Conservation (phyloP, 2,113 vertebrate genomes). For the Catharus bicknelli region DNA sequence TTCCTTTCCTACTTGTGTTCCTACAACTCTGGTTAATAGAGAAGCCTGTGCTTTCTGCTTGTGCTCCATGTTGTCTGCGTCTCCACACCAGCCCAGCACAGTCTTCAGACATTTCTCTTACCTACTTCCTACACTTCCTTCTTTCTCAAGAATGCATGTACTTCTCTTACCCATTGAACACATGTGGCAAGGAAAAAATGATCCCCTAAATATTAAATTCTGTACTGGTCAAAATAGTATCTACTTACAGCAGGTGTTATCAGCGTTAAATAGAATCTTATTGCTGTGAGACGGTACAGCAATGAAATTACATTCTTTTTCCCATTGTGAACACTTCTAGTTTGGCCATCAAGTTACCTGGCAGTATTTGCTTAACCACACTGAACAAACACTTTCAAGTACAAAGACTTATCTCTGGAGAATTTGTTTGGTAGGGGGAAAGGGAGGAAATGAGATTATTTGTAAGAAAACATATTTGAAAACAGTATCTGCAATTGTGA, state of each 20-base stretch:
- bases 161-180: neutral
- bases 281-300: neutral
- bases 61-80: rapidly evolving
- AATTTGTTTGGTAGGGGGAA: neutral
- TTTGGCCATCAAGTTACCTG: rapidly evolving
- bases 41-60: neutral
- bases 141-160: neutral
- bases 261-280: neutral
- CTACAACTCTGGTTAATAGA: neutral
- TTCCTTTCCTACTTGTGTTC: neutral
- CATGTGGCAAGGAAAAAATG: neutral
- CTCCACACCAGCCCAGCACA: rapidly evolving
- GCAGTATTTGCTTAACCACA: neutral
- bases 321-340: neutral
- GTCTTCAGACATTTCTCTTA: neutral
- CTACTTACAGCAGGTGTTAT: neutral
- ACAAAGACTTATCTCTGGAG: neutral
- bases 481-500: neutral
- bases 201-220: neutral
- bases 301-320: neutral
- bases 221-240: neutral
- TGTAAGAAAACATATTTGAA: neutral
- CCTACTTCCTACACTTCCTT: neutral
- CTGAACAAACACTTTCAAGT: neutral
- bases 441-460: neutral